Evolutionary conservation across 1,140 invertebrate species (phyloP), one percentile per base, ranked within the genome.

Genomic region (Conus ventricosus): DNA sequence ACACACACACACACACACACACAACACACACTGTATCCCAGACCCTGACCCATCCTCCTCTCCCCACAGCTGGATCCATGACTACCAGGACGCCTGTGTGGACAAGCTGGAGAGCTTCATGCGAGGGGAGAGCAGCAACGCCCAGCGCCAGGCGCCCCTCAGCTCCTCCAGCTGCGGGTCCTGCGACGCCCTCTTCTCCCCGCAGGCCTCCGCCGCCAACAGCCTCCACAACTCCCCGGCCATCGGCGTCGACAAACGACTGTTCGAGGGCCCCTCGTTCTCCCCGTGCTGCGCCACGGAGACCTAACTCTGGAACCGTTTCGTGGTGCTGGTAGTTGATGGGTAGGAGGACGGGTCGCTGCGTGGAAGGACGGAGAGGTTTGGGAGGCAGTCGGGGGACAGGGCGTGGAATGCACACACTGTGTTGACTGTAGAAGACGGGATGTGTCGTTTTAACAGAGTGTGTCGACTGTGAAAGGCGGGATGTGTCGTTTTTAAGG

Each of bases 1-100:
- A 39, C 39, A 39, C 39, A 39, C 39, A 39, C 39, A 39, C 39
- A 39, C 39, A 39, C 39, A 39, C 39, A 39, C 39, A 39, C 39
- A 39, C 39, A 39, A n/a, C 39, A 39, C 39, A 39, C 39, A 39
- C 39, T 39, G 39, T 39, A 39, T 39, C 39, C 39, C 0, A 39
- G 3, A 39, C 39, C 39, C 39, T 39, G 39, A 39, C 39, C 3
- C 39, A 39, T 1, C 39, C 57, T 0, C 57, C 57, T 2, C 57
- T 4, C 8, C 8, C 71, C 91, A 87, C 92, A 97, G 98, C 91
- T 99, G 99, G 99, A 99, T 99, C 92, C 99, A 99, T 94, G 99
- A 99, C 95, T 99, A 99, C 94, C 99, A 99, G 95, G 99, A 99
- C 94, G 99, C 99, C 0, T 99, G 99, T 96, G 98, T 99, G 92